Evolutionary conservation across 2,113 vertebrate species (phyloP).

Genomic region (Leucopsar rothschildi): DNA sequence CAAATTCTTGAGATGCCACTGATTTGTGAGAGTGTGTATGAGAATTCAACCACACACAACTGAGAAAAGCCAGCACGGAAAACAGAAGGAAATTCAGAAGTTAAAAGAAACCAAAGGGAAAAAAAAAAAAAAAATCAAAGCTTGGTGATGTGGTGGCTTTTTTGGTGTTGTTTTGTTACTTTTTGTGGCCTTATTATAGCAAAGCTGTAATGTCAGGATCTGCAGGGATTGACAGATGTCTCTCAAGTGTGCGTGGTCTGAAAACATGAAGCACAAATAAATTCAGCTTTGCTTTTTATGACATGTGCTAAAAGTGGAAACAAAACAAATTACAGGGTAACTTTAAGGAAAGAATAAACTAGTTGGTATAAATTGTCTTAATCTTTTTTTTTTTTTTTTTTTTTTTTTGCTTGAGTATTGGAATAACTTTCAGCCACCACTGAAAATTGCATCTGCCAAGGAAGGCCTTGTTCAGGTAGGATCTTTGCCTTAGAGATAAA

Average conservation of each 20-base stretch:
- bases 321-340: background rate
- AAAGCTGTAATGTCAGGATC: background rate
- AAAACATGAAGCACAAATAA: background rate
- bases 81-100: background rate
- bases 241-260: background rate
- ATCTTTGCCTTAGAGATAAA: background rate
- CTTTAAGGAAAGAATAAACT: background rate
- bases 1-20: background rate
- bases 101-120: background rate
- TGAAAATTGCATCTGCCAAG: background rate
- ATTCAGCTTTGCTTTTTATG: background rate
- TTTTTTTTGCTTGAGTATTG: background rate
- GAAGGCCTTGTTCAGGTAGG: background rate
- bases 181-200: background rate
- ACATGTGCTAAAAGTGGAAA: background rate
- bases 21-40: background rate
- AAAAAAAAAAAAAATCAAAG: background rate
- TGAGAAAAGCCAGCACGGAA: background rate
- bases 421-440: background rate
- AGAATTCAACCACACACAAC: background rate
- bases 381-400: background rate
- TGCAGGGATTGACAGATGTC: background rate
- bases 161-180: background rate
- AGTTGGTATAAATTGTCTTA: background rate
- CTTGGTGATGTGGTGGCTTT: background rate